Evolutionary conservation across 37 sponge, comb jelly and placozoan genomes (phyloP).

Genomic region (Beroe ovata): DNA sequence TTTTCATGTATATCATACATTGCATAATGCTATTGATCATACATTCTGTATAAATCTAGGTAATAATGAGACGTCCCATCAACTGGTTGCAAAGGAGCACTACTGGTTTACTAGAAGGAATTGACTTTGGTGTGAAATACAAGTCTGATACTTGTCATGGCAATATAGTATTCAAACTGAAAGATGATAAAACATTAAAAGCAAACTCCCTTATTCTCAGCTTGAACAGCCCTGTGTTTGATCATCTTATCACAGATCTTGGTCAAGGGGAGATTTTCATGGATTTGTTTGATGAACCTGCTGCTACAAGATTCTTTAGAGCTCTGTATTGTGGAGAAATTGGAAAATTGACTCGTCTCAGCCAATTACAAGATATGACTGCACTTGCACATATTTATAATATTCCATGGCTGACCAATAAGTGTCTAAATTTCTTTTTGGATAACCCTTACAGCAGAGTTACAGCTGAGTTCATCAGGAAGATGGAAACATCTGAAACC

Average conservation of each 20-base stretch:
- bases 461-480: conserved; percentile 52
- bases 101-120: conserved; percentile 54
- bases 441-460: conserved; percentile 17
- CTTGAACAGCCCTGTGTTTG: conserved; percentile 53
- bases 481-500: conserved; percentile 8
- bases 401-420: conserved; percentile 58
- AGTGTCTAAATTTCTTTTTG: conserved; percentile 43
- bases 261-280: conserved; percentile 63
- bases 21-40: too few relatives aligned
- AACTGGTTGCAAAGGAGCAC: conserved; percentile 52
- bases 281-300: conserved; percentile 44
- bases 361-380: conserved; percentile 55
- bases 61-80: too few relatives aligned
- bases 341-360: conserved; percentile 18
- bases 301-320: conserved; percentile 43
- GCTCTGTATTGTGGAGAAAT: conserved; percentile 58
- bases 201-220: conserved; percentile 58
- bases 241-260: conserved; percentile 53
- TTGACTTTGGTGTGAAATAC: conserved; percentile 57
- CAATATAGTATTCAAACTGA: conserved; percentile 13
- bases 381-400: conserved; percentile 61
- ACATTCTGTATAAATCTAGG: too few relatives aligned
- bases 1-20: too few relatives aligned
- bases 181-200: conserved; percentile 38
- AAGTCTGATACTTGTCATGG: conserved; percentile 50